Base-by-base conservation (phyloP, 2,888 invertebrate species). In the Anodontia alba region DNA sequence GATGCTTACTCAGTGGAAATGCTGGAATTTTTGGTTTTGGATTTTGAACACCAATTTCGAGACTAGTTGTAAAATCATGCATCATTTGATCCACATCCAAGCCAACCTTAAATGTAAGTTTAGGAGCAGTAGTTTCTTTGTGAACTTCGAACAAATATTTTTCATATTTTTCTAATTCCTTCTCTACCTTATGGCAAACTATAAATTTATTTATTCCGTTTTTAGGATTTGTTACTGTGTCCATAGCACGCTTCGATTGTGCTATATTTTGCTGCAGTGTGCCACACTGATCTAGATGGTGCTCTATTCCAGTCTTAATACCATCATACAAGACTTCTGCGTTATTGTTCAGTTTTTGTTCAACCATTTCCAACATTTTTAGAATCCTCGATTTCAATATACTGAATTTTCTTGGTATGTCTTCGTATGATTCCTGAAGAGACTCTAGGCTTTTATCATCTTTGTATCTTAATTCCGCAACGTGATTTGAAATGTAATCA, bases 11-110 rank as follows among this genome's bases (percentile, higher is more conserved):
- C 1, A 62, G 29, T 7, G 62, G 62, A 62, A 62, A 62, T 1
- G 20, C 62, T 23, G 62, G 33, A 29, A 62, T 31, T 7, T 62
- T 62, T 62, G 62, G 62, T 33, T 62, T 62, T 12, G 62, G 62
- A 1, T 62, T 31, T 20, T 33, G 31, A 17, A 62, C 62, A 33
- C 62, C 62, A 20, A 62, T 62, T 23, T 62, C 62, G 2, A 62
- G 62, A 33, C 33, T 62, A 3, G 31, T 17, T 7, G 62, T 62
- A 62, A 62, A 62, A 33, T 62, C 62, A 20, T 62, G 33, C 33
- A 62, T 33, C 62, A 62, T 62, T 33, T 62, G 62, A 62, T 62
- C 62, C 2, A 62, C 17, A 33, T 62, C 62, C 2, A 62, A 1
- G 20, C 33, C 33, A 3, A 62, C 33, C 29, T 62, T 62, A 20